phyloP scores from a whole-genome alignment of 2,797 vertebrate species.

The Syngnathus acus region DNA sequence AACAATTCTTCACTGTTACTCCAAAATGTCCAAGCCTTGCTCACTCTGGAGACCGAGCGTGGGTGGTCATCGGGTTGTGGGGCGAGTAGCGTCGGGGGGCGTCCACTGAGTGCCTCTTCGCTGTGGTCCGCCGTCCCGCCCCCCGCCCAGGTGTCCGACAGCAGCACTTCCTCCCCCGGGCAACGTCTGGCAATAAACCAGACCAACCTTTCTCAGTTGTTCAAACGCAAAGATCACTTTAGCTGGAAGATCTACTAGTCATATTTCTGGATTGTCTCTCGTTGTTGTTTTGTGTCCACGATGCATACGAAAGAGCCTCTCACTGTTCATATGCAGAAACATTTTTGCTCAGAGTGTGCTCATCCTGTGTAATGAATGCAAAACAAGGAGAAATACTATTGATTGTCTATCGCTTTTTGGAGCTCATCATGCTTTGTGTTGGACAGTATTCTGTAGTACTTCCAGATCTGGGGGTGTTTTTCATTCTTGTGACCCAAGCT shows the following conservation, averaged over 20 bases:
- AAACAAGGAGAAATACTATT: constrained; percentile 66
- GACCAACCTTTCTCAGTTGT: constrained; percentile 43
- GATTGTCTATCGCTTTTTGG: constrained; percentile 60
- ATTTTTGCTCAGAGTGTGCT: constrained; percentile 63
- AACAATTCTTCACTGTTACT: constrained; percentile 68
- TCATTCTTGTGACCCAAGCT: constrained; percentile 58
- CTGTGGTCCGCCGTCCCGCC: constrained; percentile 39
- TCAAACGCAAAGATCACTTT: constrained; percentile 72
- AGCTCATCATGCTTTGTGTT: constrained; percentile 61
- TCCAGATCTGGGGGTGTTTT: constrained; percentile 59
- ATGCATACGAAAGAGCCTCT: constrained; percentile 61
- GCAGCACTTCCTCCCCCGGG: constrained; percentile 48
- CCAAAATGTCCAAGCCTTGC: constrained; percentile 65
- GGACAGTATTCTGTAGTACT: constrained; percentile 68
- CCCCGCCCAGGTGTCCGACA: constrained; percentile 26
- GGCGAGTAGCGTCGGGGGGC: constrained; percentile 20
- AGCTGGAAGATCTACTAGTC: constrained; percentile 71
- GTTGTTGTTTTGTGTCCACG: constrained; percentile 37
- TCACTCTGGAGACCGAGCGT: constrained; percentile 55
- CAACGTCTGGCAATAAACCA: constrained; percentile 35
- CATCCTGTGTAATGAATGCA: constrained; percentile 70
- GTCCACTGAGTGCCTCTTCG: constrained; percentile 69
- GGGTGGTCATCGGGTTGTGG: constrained; percentile 36
- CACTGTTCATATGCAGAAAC: constrained; percentile 74
- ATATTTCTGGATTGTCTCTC: constrained; percentile 66